These are phyloP conservation scores for Drosophila sp. DNA, from an alignment of 1,140 invertebrate species.

Conservation along the genomic window DNA sequence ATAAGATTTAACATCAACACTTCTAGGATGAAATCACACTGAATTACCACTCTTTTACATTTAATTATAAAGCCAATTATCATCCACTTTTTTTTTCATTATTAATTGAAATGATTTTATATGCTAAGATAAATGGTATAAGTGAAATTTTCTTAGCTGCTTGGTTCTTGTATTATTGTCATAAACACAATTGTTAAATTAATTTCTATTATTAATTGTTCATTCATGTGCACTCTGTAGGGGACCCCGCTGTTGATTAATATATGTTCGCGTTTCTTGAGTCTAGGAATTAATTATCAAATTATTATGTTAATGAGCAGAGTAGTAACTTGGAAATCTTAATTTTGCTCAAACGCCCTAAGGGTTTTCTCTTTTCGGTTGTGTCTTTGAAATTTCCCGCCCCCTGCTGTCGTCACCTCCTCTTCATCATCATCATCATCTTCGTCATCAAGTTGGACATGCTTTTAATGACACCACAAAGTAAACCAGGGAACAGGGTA, in stretches of 20 bases:
- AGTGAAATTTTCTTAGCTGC: no score
- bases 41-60: no score
- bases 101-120: no score
- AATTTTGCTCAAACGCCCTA: not conserved
- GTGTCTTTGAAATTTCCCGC: not conserved
- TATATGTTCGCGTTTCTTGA: slow-evolving; percentile 19
- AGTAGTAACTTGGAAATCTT: slow-evolving; percentile 11
- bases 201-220: slow-evolving; percentile 2
- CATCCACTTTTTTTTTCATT: no score
- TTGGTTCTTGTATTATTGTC: not conserved
- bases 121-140: no score
- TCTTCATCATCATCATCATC: not conserved
- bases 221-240: not conserved
- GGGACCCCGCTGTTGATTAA: slow-evolving; percentile 18
- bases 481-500: not conserved
- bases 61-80: no score
- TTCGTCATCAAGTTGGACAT: slow-evolving; percentile 4
- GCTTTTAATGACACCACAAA: slow-evolving; percentile 12
- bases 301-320: slow-evolving; percentile 14
- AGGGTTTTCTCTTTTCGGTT: slow-evolving; percentile 1
- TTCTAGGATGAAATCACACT: no score
- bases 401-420: not conserved
- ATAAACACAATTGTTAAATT: slow-evolving; percentile 2
- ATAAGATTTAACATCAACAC: no score
- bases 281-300: slow-evolving; percentile 10